phyloP scores from a whole-genome alignment of 1,140 invertebrate genomes.

The Oppia nitens region DNA sequence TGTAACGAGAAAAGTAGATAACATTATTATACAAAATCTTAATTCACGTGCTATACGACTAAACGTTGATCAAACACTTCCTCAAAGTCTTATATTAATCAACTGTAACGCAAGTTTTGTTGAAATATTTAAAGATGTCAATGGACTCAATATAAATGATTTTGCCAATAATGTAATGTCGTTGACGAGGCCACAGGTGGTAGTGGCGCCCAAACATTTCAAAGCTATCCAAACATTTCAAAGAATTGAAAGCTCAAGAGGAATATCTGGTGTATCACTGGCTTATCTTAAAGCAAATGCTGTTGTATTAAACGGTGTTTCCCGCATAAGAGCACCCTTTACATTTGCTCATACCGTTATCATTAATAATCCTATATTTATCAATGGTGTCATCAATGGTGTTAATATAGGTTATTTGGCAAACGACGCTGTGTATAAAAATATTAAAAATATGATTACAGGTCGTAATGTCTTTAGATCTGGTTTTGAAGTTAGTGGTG shows the following conservation, averaged over 20 bases:
- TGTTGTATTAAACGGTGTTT: constrained; percentile 2
- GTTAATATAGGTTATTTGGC: constrained; percentile 10
- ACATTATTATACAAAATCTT: background rate
- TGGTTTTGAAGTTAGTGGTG: constrained; percentile 13
- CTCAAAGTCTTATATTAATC: constrained; percentile 4
- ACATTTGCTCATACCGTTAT: constrained; percentile 2
- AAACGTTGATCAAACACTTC: constrained; percentile 1
- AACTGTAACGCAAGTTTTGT: background rate
- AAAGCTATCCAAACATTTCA: background rate
- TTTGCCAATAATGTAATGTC: constrained; percentile 17
- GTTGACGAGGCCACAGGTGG: constrained; percentile 5
- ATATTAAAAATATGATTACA: background rate
- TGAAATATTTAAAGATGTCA: constrained; percentile 1
- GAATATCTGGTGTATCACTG: constrained; percentile 6
- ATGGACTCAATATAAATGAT: constrained; percentile 7
- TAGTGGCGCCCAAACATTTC: constrained; percentile 7
- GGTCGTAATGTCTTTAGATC: constrained; percentile 1
- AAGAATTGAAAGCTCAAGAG: background rate
- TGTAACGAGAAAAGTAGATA: background rate
- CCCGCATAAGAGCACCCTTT: background rate
- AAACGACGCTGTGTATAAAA: constrained; percentile 3
- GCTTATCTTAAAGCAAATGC: constrained; percentile 3
- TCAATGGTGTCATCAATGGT: constrained; percentile 9
- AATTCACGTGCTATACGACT: background rate
- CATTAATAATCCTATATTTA: background rate